Evolutionary conservation across 2,113 vertebrate species (phyloP), one percentile per base, ranked within the genome.

Genomic region (Collichthys lucidus): DNA sequence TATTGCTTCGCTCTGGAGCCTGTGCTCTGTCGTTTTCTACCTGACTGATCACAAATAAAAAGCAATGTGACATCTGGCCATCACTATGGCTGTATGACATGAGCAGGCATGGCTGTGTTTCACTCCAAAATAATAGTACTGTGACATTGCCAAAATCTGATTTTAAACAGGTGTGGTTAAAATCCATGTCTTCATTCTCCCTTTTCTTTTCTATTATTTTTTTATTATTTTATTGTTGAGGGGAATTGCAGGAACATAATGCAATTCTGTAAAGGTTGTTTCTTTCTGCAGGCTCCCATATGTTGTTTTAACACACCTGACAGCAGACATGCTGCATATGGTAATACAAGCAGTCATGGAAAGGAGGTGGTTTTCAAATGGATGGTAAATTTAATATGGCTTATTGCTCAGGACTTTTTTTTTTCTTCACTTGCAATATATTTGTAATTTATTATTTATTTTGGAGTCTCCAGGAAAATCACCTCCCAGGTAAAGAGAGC

Each of bases 21-120:
- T 72, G 82, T 81, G 81, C 80, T 73, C 89, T 87, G 77, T 82
- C 49, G 50, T 92, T 92, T 93, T 93, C 89, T 83, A 90, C 89
- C 90, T 88, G 92, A 90, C 82, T 88, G 92, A 93, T 91, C 90
- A 78, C 88, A 86, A 85, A 92, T 88, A 91, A 89, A 90, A 91
- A 83, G 76, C 86, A 70, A 72, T 81, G 87, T 91, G 91, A 91
- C 92, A 89, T 89, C 82, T 89, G 89, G 82, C 87, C 84, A 78
- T 92, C 85, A 79, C 82, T 22, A 9, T 44, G 61, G 77, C 74
- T 84, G 74, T 73, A 66, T 81, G 80, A 84, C 82, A 80, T n/a
- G 17, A 26, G 26, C 26, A 26, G 26, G 26, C 26, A 8, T 19
- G 26, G 66, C 60, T 67, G 22, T 61, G 10, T 78, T 77, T 71